These are phyloP conservation scores for Apamea sordens DNA, from an alignment of 2,888 invertebrate species.

Conservation along the genomic window DNA sequence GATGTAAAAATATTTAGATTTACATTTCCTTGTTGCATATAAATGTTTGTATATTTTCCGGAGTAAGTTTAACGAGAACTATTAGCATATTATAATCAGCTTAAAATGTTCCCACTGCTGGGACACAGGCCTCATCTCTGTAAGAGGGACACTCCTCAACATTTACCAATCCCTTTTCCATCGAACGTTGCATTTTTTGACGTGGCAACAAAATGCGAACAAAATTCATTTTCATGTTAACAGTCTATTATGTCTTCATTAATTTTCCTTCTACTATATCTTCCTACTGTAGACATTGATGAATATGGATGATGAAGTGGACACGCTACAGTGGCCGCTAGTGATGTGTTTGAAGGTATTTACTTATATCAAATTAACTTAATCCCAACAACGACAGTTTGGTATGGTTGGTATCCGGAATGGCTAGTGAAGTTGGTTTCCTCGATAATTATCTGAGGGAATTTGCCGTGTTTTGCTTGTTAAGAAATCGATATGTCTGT, in stretches of 20 bases:
- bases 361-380: constrained; percentile 48
- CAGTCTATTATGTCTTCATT: constrained; percentile 41
- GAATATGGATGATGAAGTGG: constrained; percentile 54
- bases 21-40: constrained; percentile 52
- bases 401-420: constrained; percentile 50
- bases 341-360: constrained; percentile 52
- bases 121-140: no score
- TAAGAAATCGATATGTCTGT: not conserved
- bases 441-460: constrained; percentile 30
- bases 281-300: constrained; percentile 50
- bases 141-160: not conserved
- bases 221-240: constrained; percentile 41
- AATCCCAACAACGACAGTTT: constrained; percentile 46
- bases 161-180: not conserved
- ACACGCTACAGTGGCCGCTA: constrained; percentile 40
- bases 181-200: not conserved
- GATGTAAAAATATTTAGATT: constrained; percentile 22
- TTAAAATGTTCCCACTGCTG: no score
- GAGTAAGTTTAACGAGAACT: not conserved
- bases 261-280: constrained; percentile 56
- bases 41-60: constrained; percentile 22
- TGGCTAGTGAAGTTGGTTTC: constrained; percentile 37
- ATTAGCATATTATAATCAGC: no score
- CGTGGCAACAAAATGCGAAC: not conserved
- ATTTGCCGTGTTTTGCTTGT: not conserved